Conservation (phyloP, 2,888 invertebrate species). For the Lingula anatina region DNA sequence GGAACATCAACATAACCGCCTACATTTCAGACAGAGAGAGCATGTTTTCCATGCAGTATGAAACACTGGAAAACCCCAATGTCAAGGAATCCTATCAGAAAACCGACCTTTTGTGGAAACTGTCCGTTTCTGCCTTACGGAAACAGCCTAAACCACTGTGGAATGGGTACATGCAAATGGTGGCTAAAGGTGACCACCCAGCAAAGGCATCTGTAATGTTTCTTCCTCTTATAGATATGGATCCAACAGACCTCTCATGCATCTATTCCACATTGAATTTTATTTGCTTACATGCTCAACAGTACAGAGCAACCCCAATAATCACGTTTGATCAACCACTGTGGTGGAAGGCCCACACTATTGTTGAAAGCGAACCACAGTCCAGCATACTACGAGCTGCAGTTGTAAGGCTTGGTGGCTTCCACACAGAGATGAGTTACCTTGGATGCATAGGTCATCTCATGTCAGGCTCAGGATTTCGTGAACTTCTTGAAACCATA, state of each 20-base stretch:
- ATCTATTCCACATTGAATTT: slow-evolving; percentile 14
- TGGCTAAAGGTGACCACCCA: slow-evolving; percentile 10
- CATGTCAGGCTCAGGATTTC: slow-evolving; percentile 8
- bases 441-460: slow-evolving; percentile 17
- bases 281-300: slow-evolving; percentile 7
- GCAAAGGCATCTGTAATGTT: slow-evolving; percentile 16
- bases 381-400: neutral
- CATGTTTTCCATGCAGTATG: slow-evolving; percentile 1
- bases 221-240: slow-evolving; percentile 20
- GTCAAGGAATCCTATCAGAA: neutral
- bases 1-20: neutral
- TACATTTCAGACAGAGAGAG: neutral
- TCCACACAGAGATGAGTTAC: slow-evolving; percentile 16
- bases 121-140: slow-evolving; percentile 6
- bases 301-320: slow-evolving; percentile 11
- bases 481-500: slow-evolving; percentile 8
- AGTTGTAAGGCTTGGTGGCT: slow-evolving; percentile 9
- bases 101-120: slow-evolving; percentile 10
- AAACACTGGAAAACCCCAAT: slow-evolving; percentile 1
- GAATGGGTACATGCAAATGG: slow-evolving; percentile 13
- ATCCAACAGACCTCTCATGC: slow-evolving; percentile 15
- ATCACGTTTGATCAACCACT: slow-evolving; percentile 20
- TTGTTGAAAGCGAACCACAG: slow-evolving; percentile 2
- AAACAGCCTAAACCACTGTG: slow-evolving; percentile 6
- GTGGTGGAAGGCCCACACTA: slow-evolving; percentile 14